Percentiles rank a stretch among this genome's conserved stretches.
Evolutionary conservation across 2,888 invertebrate genomes (phyloP).

Genomic region (Sinohyriopsis cumingii): DNA sequence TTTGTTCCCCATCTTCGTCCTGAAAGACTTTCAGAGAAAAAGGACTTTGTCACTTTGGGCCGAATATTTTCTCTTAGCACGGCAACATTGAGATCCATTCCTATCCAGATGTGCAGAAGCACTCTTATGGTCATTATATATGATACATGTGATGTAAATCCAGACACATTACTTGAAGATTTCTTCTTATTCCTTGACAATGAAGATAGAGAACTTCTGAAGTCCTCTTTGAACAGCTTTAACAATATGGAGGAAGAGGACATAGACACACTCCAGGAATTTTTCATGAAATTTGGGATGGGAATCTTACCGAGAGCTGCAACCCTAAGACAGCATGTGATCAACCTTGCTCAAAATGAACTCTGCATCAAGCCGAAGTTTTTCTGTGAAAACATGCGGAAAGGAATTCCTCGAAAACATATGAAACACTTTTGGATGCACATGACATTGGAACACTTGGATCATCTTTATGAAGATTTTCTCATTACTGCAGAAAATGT

Average conservation of each 20-base stretch:
- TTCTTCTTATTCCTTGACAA: slow-evolving; percentile 1
- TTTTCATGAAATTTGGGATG: slow-evolving; percentile 7
- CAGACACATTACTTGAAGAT: slow-evolving; percentile 5
- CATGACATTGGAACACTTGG: slow-evolving; percentile 5
- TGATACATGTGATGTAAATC: not conserved
- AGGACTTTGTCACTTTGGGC: slow-evolving; percentile 5
- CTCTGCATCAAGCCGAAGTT: slow-evolving; percentile 4
- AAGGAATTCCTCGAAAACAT: slow-evolving; percentile 5
- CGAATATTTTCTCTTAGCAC: slow-evolving; percentile 7
- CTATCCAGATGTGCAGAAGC: slow-evolving; percentile 8
- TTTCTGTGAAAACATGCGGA: slow-evolving; percentile 3
- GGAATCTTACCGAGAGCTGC: not conserved
- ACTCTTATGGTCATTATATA: slow-evolving; percentile 6
- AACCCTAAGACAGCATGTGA: not conserved
- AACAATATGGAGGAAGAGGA: not conserved
- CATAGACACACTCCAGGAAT: not conserved
- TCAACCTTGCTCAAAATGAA: slow-evolving; percentile 7
- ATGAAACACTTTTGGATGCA: slow-evolving; percentile 2
- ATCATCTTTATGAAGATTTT: slow-evolving; percentile 1
- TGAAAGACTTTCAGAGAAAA: not conserved
- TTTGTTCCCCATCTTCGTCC: slow-evolving; percentile 3
- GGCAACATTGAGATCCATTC: slow-evolving; percentile 2
- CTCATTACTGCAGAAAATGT: slow-evolving; percentile 1
- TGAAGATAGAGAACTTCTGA: not conserved
- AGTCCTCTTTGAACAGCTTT: slow-evolving; percentile 1